A percentile compares a stretch with the other conserved stretches of the same genome.
phyloP scores from a whole-genome alignment of 2,888 invertebrate genomes.

The Mythimna lalbum region DNA sequence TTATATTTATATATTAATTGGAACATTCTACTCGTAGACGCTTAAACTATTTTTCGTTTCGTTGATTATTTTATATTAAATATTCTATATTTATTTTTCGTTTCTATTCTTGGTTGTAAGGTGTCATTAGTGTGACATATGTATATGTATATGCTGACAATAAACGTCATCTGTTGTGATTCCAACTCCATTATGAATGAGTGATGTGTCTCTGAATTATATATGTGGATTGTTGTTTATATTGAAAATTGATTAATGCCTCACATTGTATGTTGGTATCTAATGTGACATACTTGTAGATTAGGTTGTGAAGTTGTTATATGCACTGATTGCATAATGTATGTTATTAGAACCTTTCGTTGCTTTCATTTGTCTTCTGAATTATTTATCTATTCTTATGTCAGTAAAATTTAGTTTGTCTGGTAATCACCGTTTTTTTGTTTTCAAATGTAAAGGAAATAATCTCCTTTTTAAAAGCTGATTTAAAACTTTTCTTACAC shows the following conservation, averaged over 20 bases:
- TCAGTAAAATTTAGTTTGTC: too few species aligned
- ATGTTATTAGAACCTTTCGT: neutral
- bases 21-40: neutral
- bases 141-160: slow-evolving; percentile 5
- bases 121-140: slow-evolving; percentile 20
- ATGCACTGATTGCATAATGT: slow-evolving; percentile 1
- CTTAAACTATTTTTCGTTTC: neutral
- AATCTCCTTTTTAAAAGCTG: too few species aligned
- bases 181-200: slow-evolving; percentile 21
- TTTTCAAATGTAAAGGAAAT: too few species aligned
- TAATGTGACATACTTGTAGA: neutral
- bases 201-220: slow-evolving; percentile 32
- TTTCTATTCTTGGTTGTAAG: neutral
- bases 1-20: neutral
- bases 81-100: neutral
- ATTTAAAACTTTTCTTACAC: too few species aligned
- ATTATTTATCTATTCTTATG: neutral
- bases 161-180: slow-evolving; percentile 17
- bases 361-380: neutral
- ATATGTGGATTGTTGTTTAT: slow-evolving; percentile 12
- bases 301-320: neutral
- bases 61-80: neutral
- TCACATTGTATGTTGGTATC: neutral
- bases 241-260: slow-evolving; percentile 11
- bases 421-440: too few species aligned